Percentiles rank a stretch among this genome's conserved stretches.
phyloP scores from a whole-genome alignment of 2,113 vertebrate species.

The Cheirogaleus medius region DNA sequence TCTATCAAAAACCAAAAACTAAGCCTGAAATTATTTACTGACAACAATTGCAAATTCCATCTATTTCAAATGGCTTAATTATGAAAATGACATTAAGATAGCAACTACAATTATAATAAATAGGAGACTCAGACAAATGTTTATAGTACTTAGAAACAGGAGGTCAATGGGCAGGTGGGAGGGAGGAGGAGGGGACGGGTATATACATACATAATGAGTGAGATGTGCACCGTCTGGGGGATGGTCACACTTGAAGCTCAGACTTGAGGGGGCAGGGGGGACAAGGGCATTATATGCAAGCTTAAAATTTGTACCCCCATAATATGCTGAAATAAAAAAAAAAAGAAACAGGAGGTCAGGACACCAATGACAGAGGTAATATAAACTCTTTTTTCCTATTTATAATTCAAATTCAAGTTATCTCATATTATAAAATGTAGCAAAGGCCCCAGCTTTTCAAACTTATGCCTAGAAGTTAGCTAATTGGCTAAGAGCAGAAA shows the following conservation, averaged over 20 bases:
- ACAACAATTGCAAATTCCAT: constrained; percentile 17
- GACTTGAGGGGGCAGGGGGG: too few relatives aligned
- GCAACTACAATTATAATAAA: constrained; percentile 62
- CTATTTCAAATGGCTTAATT: constrained; percentile 59
- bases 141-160: constrained; percentile 6
- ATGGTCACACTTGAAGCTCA: too few relatives aligned
- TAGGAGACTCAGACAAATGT: constrained; percentile 20
- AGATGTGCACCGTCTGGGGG: too few relatives aligned
- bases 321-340: too few relatives aligned
- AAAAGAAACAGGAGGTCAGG: constrained; percentile 23
- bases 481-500: constrained; percentile 23
- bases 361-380: constrained; percentile 20
- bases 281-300: too few relatives aligned
- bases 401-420: constrained; percentile 49
- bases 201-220: too few relatives aligned
- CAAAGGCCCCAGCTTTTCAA: constrained; percentile 3
- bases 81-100: constrained; percentile 55
- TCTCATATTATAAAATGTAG: not conserved
- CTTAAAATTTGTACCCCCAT: too few relatives aligned
- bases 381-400: not conserved
- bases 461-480: not conserved
- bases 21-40: constrained; percentile 28
- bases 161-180: too few relatives aligned
- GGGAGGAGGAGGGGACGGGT: too few relatives aligned
- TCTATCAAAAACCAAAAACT: constrained; percentile 46